These are phyloP conservation scores for Hormiphora californensis DNA, from an alignment of 37 sponge, comb jelly and placozoan genomes.

Conservation along the genomic window DNA sequence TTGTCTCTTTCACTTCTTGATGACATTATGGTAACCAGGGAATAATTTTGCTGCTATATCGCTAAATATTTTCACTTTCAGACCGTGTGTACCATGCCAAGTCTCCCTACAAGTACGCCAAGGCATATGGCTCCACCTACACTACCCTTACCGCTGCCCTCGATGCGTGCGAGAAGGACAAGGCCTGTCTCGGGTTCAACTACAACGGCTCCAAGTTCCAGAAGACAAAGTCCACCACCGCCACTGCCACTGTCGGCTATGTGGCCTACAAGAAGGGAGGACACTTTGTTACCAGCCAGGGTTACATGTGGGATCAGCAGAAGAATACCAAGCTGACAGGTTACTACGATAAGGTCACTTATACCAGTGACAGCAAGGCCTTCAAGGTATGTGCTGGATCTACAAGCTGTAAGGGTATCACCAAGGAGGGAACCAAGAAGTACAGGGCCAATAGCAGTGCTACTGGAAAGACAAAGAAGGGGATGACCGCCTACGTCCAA, in stretches of 20 bases:
- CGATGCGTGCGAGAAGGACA: background rate
- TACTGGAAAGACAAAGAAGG: background rate
- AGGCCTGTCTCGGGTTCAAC: background rate
- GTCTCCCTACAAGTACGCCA: background rate
- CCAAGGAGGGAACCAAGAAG: background rate
- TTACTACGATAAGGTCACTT: background rate
- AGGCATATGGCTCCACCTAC: background rate
- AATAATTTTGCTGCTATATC: too few species aligned
- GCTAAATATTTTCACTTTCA: too few species aligned
- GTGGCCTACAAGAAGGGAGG: background rate
- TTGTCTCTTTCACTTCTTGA: background rate
- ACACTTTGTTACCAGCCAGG: background rate
- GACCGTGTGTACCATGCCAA: background rate
- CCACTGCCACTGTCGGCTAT: background rate
- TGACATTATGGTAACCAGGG: background rate
- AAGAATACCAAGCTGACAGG: background rate
- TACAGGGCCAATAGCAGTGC: background rate
- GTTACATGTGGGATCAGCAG: slow-evolving; percentile 16
- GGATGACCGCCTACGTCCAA: background rate
- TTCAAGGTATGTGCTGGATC: background rate
- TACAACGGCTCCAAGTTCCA: background rate
- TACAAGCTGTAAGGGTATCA: background rate
- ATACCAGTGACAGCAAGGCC: background rate
- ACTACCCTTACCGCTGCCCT: background rate
- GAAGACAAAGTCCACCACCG: background rate